Base-by-base conservation (phyloP, 2,888 invertebrate genomes). In the Amiota minor region DNA sequence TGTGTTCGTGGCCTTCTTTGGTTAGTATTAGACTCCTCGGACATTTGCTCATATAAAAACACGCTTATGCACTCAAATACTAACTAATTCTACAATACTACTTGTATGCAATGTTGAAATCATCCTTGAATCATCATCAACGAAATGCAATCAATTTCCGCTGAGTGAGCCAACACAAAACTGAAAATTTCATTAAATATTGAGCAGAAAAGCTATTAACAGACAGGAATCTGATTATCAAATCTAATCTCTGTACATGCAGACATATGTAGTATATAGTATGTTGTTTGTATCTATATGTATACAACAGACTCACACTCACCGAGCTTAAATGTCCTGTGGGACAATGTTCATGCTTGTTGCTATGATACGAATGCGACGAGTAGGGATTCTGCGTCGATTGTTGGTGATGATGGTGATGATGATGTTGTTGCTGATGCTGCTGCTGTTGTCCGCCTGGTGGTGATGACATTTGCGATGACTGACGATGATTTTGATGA, bases 301-400 rank as follows among this genome's bases (percentile, higher is more conserved):
- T 35, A 35, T 35, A 35, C 35, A 35, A 35, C 35, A 35, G 35
- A 35, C 35, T 35, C 35, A 35, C 4, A 81, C 88, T 88, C 80
- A 88, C 88, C 85, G 84, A 76, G 73, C 87, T 87, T 75, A 88
- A 88, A 74, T 88, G 88, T 76, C 88, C 88, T 76, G 81, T 86
- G 74, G 87, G 87, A 78, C 87, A 87, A 47, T 88, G 88, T 73
- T 88, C 87, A 73, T 87, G 87, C 77, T 87, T 87, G 74, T 87
- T 78, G 59, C 50, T 53, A 23, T n/a, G 65, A 59, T 71, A 65
- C 62, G 64, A 53, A 53, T 53, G 53, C 53, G 65, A 18, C 49
- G 65, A 9, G n/a, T 0, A n/a, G 35, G 20, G 45, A 14, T 16
- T 2, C 14, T 68, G 67, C n/a, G 11, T 76, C n/a, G 81, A 64